Evolutionary conservation across 2,113 vertebrate species (phyloP).

Genomic region (Mungos mungo): DNA sequence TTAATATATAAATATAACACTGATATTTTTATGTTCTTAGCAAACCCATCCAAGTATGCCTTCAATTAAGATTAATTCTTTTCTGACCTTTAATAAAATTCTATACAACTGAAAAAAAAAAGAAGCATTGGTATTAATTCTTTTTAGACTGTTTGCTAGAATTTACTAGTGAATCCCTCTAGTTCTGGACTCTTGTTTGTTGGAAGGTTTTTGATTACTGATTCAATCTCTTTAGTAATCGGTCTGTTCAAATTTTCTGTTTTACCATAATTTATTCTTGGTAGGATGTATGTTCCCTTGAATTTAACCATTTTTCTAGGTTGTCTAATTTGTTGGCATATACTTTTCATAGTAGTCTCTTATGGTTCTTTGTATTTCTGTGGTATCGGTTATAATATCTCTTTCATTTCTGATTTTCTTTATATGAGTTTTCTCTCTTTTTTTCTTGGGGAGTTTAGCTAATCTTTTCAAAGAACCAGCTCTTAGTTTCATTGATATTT

Average conservation of each 20-base stretch:
- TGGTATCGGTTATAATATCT: neutral
- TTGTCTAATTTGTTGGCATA: neutral
- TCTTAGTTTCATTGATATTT: neutral
- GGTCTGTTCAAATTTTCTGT: neutral
- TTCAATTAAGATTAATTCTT: neutral
- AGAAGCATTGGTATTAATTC: neutral
- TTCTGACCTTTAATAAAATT: neutral
- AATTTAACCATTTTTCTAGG: neutral
- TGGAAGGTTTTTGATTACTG: neutral
- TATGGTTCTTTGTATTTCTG: neutral
- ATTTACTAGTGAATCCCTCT: neutral
- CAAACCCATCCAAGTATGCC: neutral
- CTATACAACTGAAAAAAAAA: neutral
- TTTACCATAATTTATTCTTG: neutral
- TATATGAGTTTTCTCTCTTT: neutral
- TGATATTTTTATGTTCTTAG: conserved; percentile 1
- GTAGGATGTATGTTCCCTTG: neutral
- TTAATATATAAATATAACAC: neutral
- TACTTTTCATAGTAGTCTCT: neutral
- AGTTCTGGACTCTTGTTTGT: neutral
- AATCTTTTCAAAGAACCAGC: neutral
- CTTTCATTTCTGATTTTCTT: neutral
- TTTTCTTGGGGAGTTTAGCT: neutral
- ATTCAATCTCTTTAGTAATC: neutral
- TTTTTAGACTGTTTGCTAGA: neutral